Conservation (phyloP, 2,888 invertebrate species). For the Nephrotoma guestfalica region DNA sequence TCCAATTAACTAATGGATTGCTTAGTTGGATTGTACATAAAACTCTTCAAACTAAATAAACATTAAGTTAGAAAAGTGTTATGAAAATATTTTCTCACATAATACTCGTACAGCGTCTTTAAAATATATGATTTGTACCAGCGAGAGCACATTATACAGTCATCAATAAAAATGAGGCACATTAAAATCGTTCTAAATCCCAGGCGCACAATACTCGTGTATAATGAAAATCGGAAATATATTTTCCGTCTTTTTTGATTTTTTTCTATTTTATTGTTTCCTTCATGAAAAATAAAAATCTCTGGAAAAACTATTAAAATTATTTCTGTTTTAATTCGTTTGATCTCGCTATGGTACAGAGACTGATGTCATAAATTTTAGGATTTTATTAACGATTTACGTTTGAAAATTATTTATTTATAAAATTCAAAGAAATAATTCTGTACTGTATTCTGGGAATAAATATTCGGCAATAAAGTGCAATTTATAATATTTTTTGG, state of each 20-base stretch:
- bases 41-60: too few relatives aligned
- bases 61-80: neutral
- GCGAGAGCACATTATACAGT: neutral
- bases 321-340: neutral
- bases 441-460: too few relatives aligned
- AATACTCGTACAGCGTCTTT: neutral
- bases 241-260: neutral
- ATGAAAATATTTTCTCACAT: neutral
- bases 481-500: too few relatives aligned
- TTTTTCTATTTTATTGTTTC: neutral
- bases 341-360: neutral
- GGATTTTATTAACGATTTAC: neutral
- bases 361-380: neutral
- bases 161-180: neutral
- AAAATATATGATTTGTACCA: neutral
- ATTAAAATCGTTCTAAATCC: neutral
- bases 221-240: neutral
- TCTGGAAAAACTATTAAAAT: neutral
- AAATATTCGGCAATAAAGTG: too few relatives aligned
- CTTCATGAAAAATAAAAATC: neutral
- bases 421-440: too few relatives aligned
- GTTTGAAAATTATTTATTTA: too few relatives aligned
- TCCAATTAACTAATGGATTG: too few relatives aligned
- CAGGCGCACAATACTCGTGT: neutral
- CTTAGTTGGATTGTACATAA: too few relatives aligned